Percentiles rank a stretch among this genome's conserved stretches.
Conservation (phyloP, 2,797 vertebrate genomes). For the Brachyalestes nurse region DNA sequence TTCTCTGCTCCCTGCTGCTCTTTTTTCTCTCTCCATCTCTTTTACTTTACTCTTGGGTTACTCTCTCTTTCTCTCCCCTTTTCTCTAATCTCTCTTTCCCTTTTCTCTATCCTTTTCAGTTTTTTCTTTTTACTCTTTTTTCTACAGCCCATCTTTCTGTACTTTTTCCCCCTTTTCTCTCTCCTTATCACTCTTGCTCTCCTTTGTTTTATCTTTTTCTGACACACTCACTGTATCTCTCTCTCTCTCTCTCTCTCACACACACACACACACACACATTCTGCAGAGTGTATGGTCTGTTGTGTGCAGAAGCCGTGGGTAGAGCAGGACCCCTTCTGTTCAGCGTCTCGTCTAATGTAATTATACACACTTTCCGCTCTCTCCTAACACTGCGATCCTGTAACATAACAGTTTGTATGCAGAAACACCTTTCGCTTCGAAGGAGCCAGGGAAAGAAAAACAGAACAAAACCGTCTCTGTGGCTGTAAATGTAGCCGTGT, state of each 20-base stretch:
- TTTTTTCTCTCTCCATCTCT: background rate
- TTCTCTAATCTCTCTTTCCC: background rate
- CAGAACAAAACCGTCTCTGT: background rate
- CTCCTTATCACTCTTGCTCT: background rate
- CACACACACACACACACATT: slow-evolving; percentile 18
- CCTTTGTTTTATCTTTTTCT: background rate
- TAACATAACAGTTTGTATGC: slow-evolving; percentile 69
- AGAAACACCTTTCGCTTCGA: background rate
- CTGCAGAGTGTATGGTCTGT: slow-evolving; percentile 14
- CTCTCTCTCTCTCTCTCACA: background rate
- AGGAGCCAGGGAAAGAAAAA: background rate
- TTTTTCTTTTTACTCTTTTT: too few relatives aligned
- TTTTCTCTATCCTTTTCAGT: background rate
- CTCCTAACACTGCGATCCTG: slow-evolving; percentile 68
- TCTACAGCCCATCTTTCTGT: background rate
- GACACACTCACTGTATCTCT: background rate
- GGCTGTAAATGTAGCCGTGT: background rate
- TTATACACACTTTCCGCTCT: slow-evolving; percentile 73
- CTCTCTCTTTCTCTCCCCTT: background rate
- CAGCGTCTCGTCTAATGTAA: slow-evolving; percentile 72
- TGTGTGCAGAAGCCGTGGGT: slow-evolving; percentile 71
- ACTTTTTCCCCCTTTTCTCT: background rate
- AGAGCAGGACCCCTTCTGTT: slow-evolving; percentile 72
- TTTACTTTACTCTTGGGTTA: too few relatives aligned
- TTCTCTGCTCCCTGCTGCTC: background rate